Evolutionary conservation across 1,140 invertebrate genomes (phyloP), one percentile per base, ranked within the genome.

Genomic region (Ladona fulva): DNA sequence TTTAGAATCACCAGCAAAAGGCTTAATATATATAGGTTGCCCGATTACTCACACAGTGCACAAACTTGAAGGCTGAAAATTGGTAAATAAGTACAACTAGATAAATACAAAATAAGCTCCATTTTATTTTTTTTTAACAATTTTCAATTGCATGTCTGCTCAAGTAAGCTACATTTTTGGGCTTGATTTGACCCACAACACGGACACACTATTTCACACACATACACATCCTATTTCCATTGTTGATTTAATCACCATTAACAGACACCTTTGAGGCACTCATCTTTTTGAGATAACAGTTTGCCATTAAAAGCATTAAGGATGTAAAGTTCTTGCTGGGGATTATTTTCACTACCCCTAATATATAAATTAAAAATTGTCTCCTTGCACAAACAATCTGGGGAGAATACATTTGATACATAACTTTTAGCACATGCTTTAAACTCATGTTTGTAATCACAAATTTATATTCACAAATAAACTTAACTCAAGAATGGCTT

Each of bases 181-280:
- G 52, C n/a, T 12, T 66, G 52, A 66, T 22, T 66, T 12, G 8
- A 66, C 52, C 52, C 52, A 66, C 3, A 66, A 66, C 52, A 66
- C 52, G 3, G 52, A 66, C 52, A 66, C 52, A 66, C 52, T 66
- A 19, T 19, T 66, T 66, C 52, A 66, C 52, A 66, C 52, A 22
- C 52, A 66, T 66, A 66, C 52, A 66, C 52, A 66, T 66, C 52
- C 52, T 66, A 66, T 66, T 11, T 66, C n/a, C 52, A 66, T 22
- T 66, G 52, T 66, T 66, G 52, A 66, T 66, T 66, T 66, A 66
- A 66, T 66, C 52, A 66, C 52, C 52, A 66, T 66, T 66, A 19
- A 66, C n/a, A 22, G 52, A 22, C 52, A 66, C 52, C 52, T 66
- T 66, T 19, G 52, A 66, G 52, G 52, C 52, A 66, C n/a, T 66